Conservation (phyloP, 1,140 invertebrate species). For the Popillia japonica region DNA sequence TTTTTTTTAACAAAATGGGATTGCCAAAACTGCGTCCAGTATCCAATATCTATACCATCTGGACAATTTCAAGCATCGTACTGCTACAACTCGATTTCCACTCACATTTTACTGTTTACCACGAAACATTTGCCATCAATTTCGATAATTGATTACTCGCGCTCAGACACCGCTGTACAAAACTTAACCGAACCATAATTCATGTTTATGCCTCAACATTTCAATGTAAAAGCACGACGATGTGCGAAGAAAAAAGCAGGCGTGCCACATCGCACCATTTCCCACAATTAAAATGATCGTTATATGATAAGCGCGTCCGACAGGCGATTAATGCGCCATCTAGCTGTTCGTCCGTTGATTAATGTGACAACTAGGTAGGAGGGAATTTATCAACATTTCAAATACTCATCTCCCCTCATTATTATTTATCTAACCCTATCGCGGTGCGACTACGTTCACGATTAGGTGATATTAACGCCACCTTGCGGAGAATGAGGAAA, state of each 20-base stretch:
- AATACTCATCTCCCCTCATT: not conserved
- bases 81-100: no score
- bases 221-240: no score
- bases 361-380: not conserved
- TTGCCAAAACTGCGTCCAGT: no score
- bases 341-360: not conserved
- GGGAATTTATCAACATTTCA: slow-evolving; percentile 2
- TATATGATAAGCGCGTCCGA: not conserved
- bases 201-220: not conserved
- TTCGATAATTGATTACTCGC: not conserved
- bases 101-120: not conserved
- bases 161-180: not conserved
- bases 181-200: not conserved
- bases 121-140: not conserved
- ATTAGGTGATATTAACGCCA: not conserved
- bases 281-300: no score
- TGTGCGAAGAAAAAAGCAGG: no score
- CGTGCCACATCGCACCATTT: no score
- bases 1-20: no score
- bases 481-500: not conserved
- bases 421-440: not conserved
- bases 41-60: no score
- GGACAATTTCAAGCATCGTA: no score
- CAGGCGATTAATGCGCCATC: not conserved
- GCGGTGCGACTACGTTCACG: not conserved